Evolutionary conservation across 2,113 vertebrate genomes (phyloP).

Genomic region (Onychorhynchus coronatus): DNA sequence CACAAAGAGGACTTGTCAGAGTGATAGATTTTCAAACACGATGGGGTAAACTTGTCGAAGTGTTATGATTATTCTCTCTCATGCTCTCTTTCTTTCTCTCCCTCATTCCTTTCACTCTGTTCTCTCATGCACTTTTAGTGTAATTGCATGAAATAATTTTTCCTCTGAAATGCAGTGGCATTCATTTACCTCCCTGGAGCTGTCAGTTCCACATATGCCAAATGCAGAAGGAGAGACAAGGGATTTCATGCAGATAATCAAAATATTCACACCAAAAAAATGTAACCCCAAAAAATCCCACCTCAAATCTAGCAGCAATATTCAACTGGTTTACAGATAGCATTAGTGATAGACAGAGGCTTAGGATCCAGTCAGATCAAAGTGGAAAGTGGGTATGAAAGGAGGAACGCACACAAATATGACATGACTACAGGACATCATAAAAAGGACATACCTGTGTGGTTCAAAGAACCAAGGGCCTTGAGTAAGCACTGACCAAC

Average conservation of each 20-base stretch:
- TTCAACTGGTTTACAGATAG: background rate
- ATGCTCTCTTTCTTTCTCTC: constrained; percentile 17
- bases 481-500: background rate
- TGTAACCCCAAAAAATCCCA: rapidly evolving
- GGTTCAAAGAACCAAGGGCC: background rate
- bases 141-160: constrained; percentile 66
- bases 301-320: background rate
- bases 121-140: constrained; percentile 46
- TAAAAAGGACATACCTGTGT: rapidly evolving
- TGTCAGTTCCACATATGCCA: background rate
- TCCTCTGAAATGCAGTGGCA: constrained; percentile 55
- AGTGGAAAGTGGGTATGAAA: background rate
- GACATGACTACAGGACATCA: background rate
- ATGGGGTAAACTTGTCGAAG: constrained; percentile 42
- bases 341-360: background rate
- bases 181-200: constrained; percentile 32
- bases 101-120: constrained; percentile 22
- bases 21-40: constrained; percentile 60
- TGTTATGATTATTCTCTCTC: constrained; percentile 58
- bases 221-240: background rate
- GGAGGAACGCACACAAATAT: background rate
- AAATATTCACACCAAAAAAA: background rate
- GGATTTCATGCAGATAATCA: constrained; percentile 29
- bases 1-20: constrained; percentile 7
- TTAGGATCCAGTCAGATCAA: background rate